These are phyloP conservation scores for Regulus satrapa DNA, from an alignment of 2,113 vertebrate genomes.

Conservation along the genomic window DNA sequence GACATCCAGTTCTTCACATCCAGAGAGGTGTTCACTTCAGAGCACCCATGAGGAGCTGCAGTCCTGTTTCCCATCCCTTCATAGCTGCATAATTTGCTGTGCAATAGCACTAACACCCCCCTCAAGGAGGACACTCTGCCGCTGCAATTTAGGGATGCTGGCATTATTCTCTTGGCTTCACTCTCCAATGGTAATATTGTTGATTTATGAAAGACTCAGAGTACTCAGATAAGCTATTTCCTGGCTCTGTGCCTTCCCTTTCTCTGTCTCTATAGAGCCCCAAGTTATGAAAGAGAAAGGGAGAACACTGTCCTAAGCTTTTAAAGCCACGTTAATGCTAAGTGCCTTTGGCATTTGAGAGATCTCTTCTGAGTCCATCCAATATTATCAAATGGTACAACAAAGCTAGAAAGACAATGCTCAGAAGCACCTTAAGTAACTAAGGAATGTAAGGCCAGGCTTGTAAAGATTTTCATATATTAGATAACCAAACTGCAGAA, in stretches of 20 bases:
- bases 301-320: not conserved
- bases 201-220: constrained; percentile 11
- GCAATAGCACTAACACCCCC: not conserved
- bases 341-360: not conserved
- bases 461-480: not conserved
- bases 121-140: not conserved
- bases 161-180: not conserved
- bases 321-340: not conserved
- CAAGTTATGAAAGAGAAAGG: not conserved
- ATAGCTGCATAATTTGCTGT: not conserved
- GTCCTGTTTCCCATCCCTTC: not conserved
- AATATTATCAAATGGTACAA: not conserved
- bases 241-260: constrained; percentile 1
- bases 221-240: constrained; percentile 32
- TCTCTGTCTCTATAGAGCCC: not conserved
- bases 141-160: not conserved
- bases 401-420: not conserved
- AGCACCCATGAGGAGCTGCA: not conserved
- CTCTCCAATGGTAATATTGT: not conserved
- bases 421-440: not conserved
- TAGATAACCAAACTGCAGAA: not conserved
- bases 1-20: not conserved
- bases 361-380: not conserved
- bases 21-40: not conserved
- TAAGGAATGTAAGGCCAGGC: not conserved